Conservation (phyloP, 2,113 vertebrate species). For the Castor canadensis region DNA sequence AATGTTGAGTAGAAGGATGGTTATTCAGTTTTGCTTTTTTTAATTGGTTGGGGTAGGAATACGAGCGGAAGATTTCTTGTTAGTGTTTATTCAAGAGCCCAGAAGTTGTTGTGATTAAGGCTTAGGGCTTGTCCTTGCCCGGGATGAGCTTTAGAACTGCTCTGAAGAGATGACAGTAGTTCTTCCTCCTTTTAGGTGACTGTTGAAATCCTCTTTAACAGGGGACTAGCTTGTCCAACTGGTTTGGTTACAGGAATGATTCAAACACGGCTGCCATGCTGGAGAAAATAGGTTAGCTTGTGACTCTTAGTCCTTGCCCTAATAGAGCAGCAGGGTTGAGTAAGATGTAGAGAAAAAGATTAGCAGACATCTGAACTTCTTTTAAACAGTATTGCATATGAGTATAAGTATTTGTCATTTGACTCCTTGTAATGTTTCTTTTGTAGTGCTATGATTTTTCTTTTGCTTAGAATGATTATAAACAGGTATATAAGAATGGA, state of each 20-base stretch:
- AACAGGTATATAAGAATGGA: not conserved
- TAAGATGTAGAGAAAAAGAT: not conserved
- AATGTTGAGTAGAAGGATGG: not conserved
- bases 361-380: not conserved
- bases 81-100: not conserved
- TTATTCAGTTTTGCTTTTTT: not conserved
- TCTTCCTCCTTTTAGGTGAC: not conserved
- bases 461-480: not conserved
- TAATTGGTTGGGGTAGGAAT: not conserved
- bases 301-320: conserved; percentile 23
- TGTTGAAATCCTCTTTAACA: not conserved
- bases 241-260: conserved; percentile 63
- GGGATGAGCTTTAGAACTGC: not conserved
- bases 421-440: not conserved
- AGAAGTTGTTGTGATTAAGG: not conserved
- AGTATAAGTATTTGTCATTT: not conserved
- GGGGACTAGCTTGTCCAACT: conserved; percentile 51
- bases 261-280: not conserved
- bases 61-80: not conserved
- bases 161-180: not conserved
- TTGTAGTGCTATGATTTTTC: not conserved
- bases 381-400: not conserved
- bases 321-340: not conserved
- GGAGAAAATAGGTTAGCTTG: conserved; percentile 7
- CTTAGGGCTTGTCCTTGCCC: not conserved